Conservation (phyloP, 92 coral and sea anemone species). For the Plumapathes pennacea region DNA sequence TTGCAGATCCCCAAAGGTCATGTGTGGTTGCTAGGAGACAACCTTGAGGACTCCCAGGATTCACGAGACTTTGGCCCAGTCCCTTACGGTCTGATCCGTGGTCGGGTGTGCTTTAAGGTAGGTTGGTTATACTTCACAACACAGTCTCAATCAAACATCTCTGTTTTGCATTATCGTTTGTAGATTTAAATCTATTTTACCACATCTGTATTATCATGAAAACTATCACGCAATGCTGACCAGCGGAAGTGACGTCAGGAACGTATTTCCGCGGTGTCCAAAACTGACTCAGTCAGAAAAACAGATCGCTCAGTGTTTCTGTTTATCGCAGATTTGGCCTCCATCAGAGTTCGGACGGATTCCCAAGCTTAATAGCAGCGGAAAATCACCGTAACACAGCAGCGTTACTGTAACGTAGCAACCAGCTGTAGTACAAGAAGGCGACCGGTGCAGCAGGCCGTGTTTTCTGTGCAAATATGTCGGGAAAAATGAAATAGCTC, state of each 20-base stretch:
- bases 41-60: constrained; percentile 75
- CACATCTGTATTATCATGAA: neutral
- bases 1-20: constrained; percentile 88
- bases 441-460: no score
- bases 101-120: constrained; percentile 94
- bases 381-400: no score
- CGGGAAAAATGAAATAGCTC: no score
- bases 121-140: neutral
- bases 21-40: constrained; percentile 98
- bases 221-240: no score
- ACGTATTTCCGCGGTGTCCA: no score
- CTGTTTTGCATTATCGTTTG: neutral
- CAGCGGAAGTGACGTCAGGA: no score
- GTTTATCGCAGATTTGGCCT: constrained; percentile 96
- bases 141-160: neutral
- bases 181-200: neutral
- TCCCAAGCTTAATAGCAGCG: no score
- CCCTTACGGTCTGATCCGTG: constrained; percentile 83
- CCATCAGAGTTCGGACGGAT: constrained; percentile 77
- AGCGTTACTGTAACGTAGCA: no score
- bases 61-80: constrained; percentile 95
- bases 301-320: no score
- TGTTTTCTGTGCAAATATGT: no score
- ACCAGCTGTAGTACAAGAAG: no score
- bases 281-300: no score